Conservation (phyloP, 2,113 vertebrate species). For the Myrmecobius fasciatus region DNA sequence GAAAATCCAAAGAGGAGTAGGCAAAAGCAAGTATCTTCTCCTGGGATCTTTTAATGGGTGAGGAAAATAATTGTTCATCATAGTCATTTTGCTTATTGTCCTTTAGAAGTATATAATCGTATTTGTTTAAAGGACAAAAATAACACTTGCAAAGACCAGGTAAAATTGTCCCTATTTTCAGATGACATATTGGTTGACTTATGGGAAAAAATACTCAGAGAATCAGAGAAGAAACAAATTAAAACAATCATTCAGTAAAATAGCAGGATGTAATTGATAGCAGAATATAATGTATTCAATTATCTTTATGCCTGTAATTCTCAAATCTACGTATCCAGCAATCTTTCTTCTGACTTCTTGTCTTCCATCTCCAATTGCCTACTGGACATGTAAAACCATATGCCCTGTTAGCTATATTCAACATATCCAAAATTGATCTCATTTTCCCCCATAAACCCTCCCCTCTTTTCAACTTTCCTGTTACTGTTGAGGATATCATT, state of each 20-base stretch:
- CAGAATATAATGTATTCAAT: not conserved
- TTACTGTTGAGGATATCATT: not conserved
- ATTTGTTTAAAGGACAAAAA: not conserved
- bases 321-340: not conserved
- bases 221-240: not conserved
- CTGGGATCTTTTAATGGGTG: not conserved
- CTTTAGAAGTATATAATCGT: not conserved
- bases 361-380: not conserved
- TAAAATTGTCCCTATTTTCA: not conserved
- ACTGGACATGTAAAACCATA: not conserved
- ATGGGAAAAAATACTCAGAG: not conserved
- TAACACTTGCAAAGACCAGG: not conserved
- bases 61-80: not conserved
- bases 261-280: not conserved
- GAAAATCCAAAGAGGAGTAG: not conserved
- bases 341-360: not conserved
- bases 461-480: not conserved
- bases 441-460: not conserved
- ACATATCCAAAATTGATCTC: not conserved
- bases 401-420: not conserved
- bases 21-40: not conserved
- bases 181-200: not conserved
- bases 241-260: not conserved
- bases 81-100: slow-evolving; percentile 8
- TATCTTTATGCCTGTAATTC: not conserved